Evolutionary conservation across 2,888 invertebrate species (phyloP), one percentile per base, ranked within the genome.

Genomic region (Hybos culiciformis): DNA sequence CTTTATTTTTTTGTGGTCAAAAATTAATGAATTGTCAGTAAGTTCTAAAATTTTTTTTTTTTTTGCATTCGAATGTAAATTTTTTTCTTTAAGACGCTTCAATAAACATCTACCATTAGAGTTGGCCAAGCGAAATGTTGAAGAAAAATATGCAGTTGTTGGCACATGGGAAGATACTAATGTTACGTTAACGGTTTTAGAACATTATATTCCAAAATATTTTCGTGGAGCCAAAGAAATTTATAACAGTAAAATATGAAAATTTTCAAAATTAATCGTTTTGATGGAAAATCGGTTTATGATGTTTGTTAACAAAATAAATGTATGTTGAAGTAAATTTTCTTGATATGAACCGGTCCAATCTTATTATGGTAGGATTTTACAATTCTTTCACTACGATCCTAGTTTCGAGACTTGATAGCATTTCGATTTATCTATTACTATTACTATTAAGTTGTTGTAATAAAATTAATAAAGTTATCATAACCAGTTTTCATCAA

Each of bases 1-100:
- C 83, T 8, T 75, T 87, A 55, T 87, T 86, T 68, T 88, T 90
- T 66, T 90, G 90, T 59, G 90, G 90, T 3, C 88, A 90, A 62
- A 81, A 84, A 53, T 76, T 78, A 7, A 53, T 54, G 41, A 76
- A 80, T 50, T 86, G 85, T 78, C 78, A 80, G 84, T 85, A 64
- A 73, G 82, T 70, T n/a, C n/a, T n/a, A n/a, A n/a, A n/a, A n/a
- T n/a, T n/a, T 29, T n/a, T 7, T 9, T 26, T 26, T 26, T 26
- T 26, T 12, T 26, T 12, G 9, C 6, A 7, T 26, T 26, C 26
- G 12, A 29, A 23, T 23, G 6, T 23, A 34, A 15, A 11, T 9
- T 29, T 14, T 14, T 36, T 42, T 31, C 41, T 42, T 72, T n/a
- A 68, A 83, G 86, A 48, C 85, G 85, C 12, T 87, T 88, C 62